Conservation (phyloP, 2,888 invertebrate species). For the Drosophila cognata region DNA sequence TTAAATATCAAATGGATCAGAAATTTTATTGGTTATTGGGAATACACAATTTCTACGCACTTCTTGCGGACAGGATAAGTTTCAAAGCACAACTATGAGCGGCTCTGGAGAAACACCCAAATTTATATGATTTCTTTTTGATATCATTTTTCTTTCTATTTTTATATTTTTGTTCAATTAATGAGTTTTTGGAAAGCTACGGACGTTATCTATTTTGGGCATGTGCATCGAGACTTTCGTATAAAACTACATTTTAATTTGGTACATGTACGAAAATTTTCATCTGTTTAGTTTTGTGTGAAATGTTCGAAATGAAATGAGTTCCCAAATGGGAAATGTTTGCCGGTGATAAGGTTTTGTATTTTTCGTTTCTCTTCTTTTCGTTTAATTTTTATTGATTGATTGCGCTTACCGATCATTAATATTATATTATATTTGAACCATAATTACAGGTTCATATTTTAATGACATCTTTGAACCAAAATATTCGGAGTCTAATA, state of each 20-base stretch:
- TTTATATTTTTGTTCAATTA: constrained; percentile 27
- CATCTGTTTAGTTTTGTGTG: constrained; percentile 9
- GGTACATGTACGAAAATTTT: constrained; percentile 16
- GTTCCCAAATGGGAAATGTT: background rate
- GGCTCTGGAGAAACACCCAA: constrained; percentile 3
- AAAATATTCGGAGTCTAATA: background rate
- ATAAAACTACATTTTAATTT: constrained; percentile 64
- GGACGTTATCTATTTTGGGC: constrained; percentile 53
- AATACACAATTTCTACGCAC: constrained; percentile 32
- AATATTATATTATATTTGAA: too few relatives aligned
- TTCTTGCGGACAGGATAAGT: constrained; percentile 36
- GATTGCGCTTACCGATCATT: too few relatives aligned
- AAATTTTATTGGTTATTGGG: background rate
- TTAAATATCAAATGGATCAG: background rate
- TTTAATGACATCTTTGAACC: background rate
- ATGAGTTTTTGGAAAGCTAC: constrained; percentile 53
- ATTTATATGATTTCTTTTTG: constrained; percentile 58
- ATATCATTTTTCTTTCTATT: constrained; percentile 25
- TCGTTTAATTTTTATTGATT: background rate
- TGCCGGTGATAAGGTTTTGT: background rate
- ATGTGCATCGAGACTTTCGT: constrained; percentile 44
- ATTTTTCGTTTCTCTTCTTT: background rate
- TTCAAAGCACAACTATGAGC: constrained; percentile 40
- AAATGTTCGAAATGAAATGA: background rate
- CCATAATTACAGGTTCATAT: background rate